Percentiles rank a stretch among this genome's conserved stretches.
Evolutionary conservation across 2,797 vertebrate species (phyloP).

Genomic region (Coluber constrictor): DNA sequence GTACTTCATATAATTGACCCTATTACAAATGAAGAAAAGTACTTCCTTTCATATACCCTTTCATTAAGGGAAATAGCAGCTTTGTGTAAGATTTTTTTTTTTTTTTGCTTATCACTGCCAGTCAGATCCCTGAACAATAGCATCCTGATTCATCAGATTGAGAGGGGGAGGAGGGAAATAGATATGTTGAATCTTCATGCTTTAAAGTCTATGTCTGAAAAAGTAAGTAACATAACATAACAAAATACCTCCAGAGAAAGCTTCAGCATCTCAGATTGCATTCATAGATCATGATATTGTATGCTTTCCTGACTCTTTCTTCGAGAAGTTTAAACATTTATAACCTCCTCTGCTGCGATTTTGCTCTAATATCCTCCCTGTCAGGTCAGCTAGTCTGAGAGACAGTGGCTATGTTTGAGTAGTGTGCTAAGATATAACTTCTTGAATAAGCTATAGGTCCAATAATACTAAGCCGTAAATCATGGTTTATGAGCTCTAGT

Average conservation of each 20-base stretch:
- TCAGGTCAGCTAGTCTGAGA: background rate
- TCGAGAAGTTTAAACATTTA: background rate
- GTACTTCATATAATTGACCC: slow-evolving; percentile 31
- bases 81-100: background rate
- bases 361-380: background rate
- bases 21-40: slow-evolving; percentile 8
- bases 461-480: background rate
- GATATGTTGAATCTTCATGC: background rate
- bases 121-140: background rate
- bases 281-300: background rate
- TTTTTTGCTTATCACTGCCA: slow-evolving; percentile 1
- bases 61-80: slow-evolving; percentile 14
- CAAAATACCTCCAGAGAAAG: background rate
- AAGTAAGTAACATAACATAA: background rate
- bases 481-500: background rate
- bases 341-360: background rate
- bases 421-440: background rate
- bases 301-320: background rate
- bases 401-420: background rate
- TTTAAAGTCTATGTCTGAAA: background rate
- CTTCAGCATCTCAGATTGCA: background rate
- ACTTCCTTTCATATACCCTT: background rate
- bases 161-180: background rate
- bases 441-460: background rate
- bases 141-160: background rate